A percentile compares a stretch with the other conserved stretches of the same genome.
These are phyloP conservation scores for Antitype chi DNA, from an alignment of 2,888 invertebrate genomes.

Conservation along the genomic window DNA sequence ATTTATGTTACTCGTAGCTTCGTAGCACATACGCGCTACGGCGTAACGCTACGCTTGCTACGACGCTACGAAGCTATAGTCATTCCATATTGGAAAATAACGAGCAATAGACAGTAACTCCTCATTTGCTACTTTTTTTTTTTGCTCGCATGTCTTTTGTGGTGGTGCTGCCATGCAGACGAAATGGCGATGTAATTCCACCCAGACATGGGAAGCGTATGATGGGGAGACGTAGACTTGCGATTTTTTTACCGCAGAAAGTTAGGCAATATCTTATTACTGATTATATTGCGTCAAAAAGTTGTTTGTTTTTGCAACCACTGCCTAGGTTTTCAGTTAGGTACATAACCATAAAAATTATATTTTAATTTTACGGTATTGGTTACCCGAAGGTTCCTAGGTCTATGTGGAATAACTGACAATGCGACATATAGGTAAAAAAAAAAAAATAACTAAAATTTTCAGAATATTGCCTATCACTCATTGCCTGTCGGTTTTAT, in stretches of 20 bases:
- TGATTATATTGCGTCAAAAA: too few species aligned
- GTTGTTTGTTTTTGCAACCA: too few species aligned
- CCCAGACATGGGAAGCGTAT: slow-evolving; percentile 35
- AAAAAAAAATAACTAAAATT: too few species aligned
- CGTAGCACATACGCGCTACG: slow-evolving; percentile 27
- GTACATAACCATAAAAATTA: too few species aligned
- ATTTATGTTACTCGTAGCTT: slow-evolving; percentile 9
- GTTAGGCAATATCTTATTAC: too few species aligned
- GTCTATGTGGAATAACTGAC: too few species aligned
- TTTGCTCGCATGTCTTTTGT: slow-evolving; percentile 57
- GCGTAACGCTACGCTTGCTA: slow-evolving; percentile 41
- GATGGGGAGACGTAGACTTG: slow-evolving; percentile 10
- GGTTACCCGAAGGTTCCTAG: too few species aligned
- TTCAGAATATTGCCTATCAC: too few species aligned
- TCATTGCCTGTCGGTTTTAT: too few species aligned
- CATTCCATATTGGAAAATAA: slow-evolving; percentile 51
- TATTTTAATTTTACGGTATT: too few species aligned
- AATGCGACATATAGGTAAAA: too few species aligned
- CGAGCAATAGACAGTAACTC: slow-evolving; percentile 54
- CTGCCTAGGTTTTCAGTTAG: too few species aligned
- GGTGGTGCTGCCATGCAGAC: slow-evolving; percentile 67
- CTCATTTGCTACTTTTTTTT: slow-evolving; percentile 61
- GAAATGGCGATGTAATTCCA: slow-evolving; percentile 61
- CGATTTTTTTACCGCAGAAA: slow-evolving; percentile 16
- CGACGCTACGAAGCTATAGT: slow-evolving; percentile 18